phyloP scores from a whole-genome alignment of 2,888 invertebrate species.

The Nomada hirtipes region DNA sequence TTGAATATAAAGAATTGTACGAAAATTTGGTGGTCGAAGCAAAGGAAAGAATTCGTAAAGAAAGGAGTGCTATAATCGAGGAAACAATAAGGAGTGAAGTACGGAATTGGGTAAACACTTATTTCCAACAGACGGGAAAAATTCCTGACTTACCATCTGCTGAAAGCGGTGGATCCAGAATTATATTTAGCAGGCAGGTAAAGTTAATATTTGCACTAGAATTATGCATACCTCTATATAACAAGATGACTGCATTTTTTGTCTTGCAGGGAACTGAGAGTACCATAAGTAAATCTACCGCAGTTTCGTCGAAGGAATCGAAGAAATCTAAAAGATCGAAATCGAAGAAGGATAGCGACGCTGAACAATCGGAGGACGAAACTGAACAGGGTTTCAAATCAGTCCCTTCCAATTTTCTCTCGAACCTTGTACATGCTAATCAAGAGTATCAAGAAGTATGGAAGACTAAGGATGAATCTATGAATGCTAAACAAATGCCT shows the following conservation, averaged over 20 bases:
- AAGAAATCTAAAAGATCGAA: constrained; percentile 91
- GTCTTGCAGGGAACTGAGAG: constrained; percentile 88
- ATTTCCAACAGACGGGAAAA: constrained; percentile 92
- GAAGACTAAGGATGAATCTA: constrained; percentile 91
- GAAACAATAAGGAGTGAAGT: constrained; percentile 95
- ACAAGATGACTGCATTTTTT: constrained; percentile 21
- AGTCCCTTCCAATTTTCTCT: constrained; percentile 89
- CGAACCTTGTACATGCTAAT: constrained; percentile 89
- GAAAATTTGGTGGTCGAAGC: constrained; percentile 88
- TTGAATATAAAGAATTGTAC: constrained; percentile 89
- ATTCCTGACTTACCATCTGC: constrained; percentile 97
- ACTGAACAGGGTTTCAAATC: constrained; percentile 89
- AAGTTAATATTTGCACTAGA: constrained; percentile 2
- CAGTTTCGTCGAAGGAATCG: constrained; percentile 90
- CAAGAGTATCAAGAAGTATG: constrained; percentile 94
- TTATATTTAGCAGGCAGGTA: constrained; percentile 92
- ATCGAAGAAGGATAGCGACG: constrained; percentile 87
- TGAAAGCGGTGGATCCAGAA: constrained; percentile 95
- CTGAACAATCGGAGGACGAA: constrained; percentile 87
- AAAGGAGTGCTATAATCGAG: constrained; percentile 91
- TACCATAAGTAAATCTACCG: constrained; percentile 92
- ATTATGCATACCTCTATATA: not conserved
- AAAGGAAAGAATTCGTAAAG: constrained; percentile 88
- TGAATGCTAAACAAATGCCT: constrained; percentile 90
- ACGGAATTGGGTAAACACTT: constrained; percentile 93